Percentiles rank a stretch among this genome's conserved stretches.
phyloP scores from a whole-genome alignment of 2,888 invertebrate species.

The Apodemia duryi region DNA sequence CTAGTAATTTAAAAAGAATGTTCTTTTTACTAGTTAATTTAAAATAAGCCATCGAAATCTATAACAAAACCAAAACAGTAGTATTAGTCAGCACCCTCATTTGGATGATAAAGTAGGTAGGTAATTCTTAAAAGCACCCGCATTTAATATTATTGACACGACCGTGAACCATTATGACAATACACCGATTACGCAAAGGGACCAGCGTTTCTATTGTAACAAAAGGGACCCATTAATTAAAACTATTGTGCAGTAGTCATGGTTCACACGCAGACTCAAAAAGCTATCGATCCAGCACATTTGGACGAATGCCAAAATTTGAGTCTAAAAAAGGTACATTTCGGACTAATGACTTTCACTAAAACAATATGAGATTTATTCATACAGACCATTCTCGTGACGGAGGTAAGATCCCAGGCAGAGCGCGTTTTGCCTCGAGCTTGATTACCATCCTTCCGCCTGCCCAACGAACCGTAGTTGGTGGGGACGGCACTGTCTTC shows the following conservation, averaged over 20 bases:
- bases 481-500: slow-evolving; percentile 59
- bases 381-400: slow-evolving; percentile 78
- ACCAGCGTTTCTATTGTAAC: too few relatives aligned
- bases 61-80: too few relatives aligned
- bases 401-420: slow-evolving; percentile 81
- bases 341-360: slow-evolving; percentile 31
- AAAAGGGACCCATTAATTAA: slow-evolving; percentile 10
- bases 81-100: too few relatives aligned
- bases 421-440: slow-evolving; percentile 73
- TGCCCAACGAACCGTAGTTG: slow-evolving; percentile 74
- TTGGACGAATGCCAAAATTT: slow-evolving; percentile 66
- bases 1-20: too few relatives aligned
- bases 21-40: too few relatives aligned
- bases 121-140: too few relatives aligned
- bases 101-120: too few relatives aligned
- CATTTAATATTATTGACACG: too few relatives aligned
- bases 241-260: slow-evolving; percentile 52
- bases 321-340: slow-evolving; percentile 51
- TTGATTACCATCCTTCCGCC: slow-evolving; percentile 67
- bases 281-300: slow-evolving; percentile 66
- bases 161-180: too few relatives aligned
- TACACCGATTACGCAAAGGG: too few relatives aligned
- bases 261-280: slow-evolving; percentile 54
- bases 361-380: slow-evolving; percentile 31
- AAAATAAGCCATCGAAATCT: too few relatives aligned